Evolutionary conservation across 2,888 invertebrate genomes (phyloP), one percentile per base, ranked within the genome.

Genomic region (Ophioninae sp.): DNA sequence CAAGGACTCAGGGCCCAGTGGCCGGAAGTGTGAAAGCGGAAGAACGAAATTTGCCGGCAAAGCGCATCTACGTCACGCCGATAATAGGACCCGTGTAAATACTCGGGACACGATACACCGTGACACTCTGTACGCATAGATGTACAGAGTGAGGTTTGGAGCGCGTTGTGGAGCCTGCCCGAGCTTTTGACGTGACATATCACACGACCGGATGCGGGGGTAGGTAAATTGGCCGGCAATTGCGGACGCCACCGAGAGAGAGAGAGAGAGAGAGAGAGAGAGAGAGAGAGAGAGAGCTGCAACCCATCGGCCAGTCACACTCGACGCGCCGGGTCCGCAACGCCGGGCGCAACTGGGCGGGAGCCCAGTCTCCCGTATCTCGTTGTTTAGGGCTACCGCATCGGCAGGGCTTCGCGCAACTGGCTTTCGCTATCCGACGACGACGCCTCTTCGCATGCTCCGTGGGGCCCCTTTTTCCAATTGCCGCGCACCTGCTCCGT

Each of bases 161-260:
- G 78, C 72, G 44, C 68, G 76, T 68, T 76, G 87, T 86, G 85
- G 86, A 87, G 85, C 88, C 87, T 86, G 87, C 87, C 87, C 85
- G 88, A 88, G 88, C 90, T 89, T 91, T 92, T 92, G 90, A 90
- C 86, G 89, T 90, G 89, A 90, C 89, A 89, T 89, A 91, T 91
- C 91, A 91, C 92, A 91, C 91, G 91, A 93, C 93, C 92, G 93
- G 93, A 93, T 92, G 93, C 91, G 92, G 92, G 92, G 92, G 92
- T 93, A 92, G 92, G 92, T 92, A 92, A 93, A 93, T 92, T 93
- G 91, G 90, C 90, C 91, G 90, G 91, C 92, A 93, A 93, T 93
- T 93, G 92, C 90, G 91, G 91, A 92, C 91, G 92, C 92, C 92
- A 92, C 92, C 89, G 76, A 83, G 83, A 77, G 80, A 83, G 71